phyloP scores from a whole-genome alignment of 2,113 vertebrate genomes.

The Genyomyrus donnyi region DNA sequence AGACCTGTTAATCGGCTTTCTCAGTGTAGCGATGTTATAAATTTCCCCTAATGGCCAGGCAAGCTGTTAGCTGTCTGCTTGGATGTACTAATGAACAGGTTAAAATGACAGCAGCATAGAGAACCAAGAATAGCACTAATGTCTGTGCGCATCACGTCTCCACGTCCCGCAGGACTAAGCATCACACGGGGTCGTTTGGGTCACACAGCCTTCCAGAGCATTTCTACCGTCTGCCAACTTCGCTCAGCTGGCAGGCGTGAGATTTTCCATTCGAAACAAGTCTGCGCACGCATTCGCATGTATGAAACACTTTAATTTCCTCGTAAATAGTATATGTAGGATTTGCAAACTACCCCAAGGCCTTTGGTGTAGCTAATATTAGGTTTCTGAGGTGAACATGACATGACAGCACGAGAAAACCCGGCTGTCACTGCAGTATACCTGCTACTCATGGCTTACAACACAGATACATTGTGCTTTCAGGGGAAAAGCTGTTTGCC shows the following conservation, averaged over 20 bases:
- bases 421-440: neutral
- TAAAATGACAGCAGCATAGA: neutral
- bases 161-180: no score
- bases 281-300: no score
- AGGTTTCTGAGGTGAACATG: no score
- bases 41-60: neutral
- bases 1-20: neutral
- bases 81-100: neutral
- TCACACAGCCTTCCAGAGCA: no score
- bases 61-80: neutral
- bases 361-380: no score
- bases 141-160: neutral
- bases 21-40: neutral
- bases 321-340: no score
- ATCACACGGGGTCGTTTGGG: no score
- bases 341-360: no score
- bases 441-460: neutral
- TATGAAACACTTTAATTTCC: no score
- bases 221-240: no score
- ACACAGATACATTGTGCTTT: neutral
- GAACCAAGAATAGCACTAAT: neutral
- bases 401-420: neutral
- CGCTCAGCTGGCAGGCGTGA: no score
- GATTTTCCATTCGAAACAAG: no score
- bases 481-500: neutral